phyloP scores from a whole-genome alignment of 2,797 vertebrate species.

The Argyrosomus regius region DNA sequence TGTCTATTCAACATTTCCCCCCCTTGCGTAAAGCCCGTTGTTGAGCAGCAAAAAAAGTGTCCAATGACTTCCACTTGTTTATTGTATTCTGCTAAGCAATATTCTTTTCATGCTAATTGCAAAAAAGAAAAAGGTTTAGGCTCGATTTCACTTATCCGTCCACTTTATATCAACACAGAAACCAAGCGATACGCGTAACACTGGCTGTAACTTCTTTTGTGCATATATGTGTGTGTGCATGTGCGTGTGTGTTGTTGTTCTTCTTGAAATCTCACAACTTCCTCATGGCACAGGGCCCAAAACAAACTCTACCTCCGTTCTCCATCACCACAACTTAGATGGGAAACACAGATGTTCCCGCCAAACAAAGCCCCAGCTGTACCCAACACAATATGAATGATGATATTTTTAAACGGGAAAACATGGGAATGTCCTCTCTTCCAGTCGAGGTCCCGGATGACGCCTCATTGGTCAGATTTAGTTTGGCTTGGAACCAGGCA shows the following conservation, averaged over 20 bases:
- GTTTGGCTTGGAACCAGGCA: constrained; percentile 45
- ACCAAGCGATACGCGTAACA: neutral
- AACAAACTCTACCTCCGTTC: constrained; percentile 40
- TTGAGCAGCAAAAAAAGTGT: constrained; percentile 21
- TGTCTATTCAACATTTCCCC: constrained; percentile 72
- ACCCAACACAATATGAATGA: constrained; percentile 65
- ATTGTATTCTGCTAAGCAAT: neutral
- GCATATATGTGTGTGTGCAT: neutral
- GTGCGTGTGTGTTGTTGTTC: neutral
- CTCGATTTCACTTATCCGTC: neutral
- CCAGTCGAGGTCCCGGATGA: constrained; percentile 49
- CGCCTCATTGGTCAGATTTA: constrained; percentile 53
- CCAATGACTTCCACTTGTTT: neutral
- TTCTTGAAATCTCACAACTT: constrained; percentile 56
- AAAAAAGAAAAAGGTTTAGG: constrained; percentile 4
- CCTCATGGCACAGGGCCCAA: constrained; percentile 61
- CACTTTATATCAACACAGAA: neutral
- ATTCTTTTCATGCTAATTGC: neutral
- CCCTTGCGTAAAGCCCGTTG: constrained; percentile 8
- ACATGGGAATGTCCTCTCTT: constrained; percentile 70
- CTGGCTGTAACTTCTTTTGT: neutral
- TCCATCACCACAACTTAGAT: constrained; percentile 54
- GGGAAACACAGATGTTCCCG: constrained; percentile 76
- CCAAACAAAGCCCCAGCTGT: constrained; percentile 74
- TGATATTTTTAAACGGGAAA: constrained; percentile 74